phyloP scores from a whole-genome alignment of 2,113 vertebrate genomes.

The Cardinalis cardinalis region DNA sequence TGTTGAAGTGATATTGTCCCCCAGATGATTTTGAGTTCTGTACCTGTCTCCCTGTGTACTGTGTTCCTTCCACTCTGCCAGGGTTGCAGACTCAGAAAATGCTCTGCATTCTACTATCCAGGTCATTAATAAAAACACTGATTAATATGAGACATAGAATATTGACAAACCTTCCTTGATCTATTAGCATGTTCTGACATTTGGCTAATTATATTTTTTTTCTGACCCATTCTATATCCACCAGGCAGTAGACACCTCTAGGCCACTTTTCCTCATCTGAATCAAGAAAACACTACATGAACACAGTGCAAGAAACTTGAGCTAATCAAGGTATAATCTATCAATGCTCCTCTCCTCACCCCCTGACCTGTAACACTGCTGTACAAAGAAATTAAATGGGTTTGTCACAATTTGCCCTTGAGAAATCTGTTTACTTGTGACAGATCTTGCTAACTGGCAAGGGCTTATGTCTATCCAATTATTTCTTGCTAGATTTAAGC shows the following conservation, averaged over 20 bases:
- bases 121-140: neutral
- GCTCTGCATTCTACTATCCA: neutral
- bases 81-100: neutral
- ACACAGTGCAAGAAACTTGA: neutral
- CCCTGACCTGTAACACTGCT: neutral
- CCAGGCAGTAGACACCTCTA: neutral
- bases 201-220: neutral
- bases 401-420: neutral
- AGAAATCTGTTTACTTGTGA: slow-evolving; percentile 8
- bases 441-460: neutral
- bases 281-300: neutral
- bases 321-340: neutral
- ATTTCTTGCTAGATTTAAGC: slow-evolving; percentile 24
- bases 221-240: neutral
- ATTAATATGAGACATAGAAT: neutral
- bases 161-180: neutral
- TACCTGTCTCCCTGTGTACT: neutral
- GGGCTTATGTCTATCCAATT: slow-evolving; percentile 3
- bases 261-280: neutral
- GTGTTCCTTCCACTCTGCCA: neutral
- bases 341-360: neutral
- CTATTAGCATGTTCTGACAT: neutral
- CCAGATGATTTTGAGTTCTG: neutral
- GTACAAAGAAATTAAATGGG: neutral
- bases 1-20: neutral